Evolutionary conservation across 2,113 vertebrate species (phyloP), one percentile per base, ranked within the genome.

Genomic region (Strix aluco): DNA sequence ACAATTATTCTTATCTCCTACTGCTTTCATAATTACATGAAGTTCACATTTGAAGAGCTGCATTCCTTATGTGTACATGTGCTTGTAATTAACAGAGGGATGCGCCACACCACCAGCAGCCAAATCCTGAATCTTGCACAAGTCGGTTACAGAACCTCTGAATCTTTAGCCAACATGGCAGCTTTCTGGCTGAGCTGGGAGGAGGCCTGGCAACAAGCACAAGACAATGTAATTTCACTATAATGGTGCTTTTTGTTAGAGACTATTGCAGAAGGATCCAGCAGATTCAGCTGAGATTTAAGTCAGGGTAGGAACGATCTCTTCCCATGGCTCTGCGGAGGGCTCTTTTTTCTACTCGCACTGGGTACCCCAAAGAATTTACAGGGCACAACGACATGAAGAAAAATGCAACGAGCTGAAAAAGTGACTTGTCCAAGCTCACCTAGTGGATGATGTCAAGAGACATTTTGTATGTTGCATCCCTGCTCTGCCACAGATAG

Each of bases 1-100:
- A 85, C n/a, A 91, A 86, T 90, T 88, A 90, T 86, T 94, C 86
- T 91, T 91, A 94, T 94, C 94, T 94, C 89, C 94, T 95, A 77
- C 74, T 82, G 89, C 81, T 95, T 95, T 96, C 87, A 67, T 97
- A 97, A 96, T 95, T 95, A 86, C 81, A 91, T 16, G 46, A 77
- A 82, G 58, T 65, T 95, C 78, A 36, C 70, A 65, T 82, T 5
- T 81, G 78, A 92, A 96, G 59, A 80, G 44, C 36, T 87, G 61
- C 52, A 80, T 82, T 92, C 78, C 51, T 87, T 73, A 34, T 23
- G 65, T n/a, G 58, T 73, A 85, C 46, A 62, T 49, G 54, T 86
- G 91, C 81, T 90, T 91, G 88, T 80, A 79, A 87, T 95, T 82
- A 97, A 36, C 27, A 61, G 77, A 85, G 83, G 78, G 86, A 85